A percentile compares a stretch with the other conserved stretches of the same genome.
Conservation (phyloP, 2,797 vertebrate genomes). For the Todus mexicanus region DNA sequence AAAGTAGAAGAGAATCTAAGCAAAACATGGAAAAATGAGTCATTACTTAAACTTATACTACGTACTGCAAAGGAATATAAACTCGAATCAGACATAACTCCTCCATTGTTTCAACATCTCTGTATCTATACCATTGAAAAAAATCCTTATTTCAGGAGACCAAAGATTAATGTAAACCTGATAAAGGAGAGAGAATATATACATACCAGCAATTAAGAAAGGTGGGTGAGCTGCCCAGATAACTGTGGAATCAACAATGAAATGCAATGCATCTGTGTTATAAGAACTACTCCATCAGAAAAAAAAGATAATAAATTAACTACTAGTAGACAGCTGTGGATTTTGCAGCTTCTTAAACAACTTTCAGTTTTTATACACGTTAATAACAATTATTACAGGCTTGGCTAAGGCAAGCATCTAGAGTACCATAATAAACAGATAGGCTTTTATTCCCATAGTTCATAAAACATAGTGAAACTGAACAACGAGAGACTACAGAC, state of each 20-base stretch:
- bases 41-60: not conserved
- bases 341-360: not conserved
- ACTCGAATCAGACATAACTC: not conserved
- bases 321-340: not conserved
- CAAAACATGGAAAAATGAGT: not conserved
- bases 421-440: not conserved
- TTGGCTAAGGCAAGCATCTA: slow-evolving; percentile 19
- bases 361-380: not conserved
- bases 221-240: not conserved
- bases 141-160: not conserved
- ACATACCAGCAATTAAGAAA: not conserved
- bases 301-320: not conserved
- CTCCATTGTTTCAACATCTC: not conserved
- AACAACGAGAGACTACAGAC: not conserved
- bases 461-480: slow-evolving; percentile 2
- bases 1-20: not conserved
- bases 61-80: not conserved
- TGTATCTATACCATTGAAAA: not conserved
- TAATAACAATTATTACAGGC: not conserved
- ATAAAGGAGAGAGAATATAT: not conserved
- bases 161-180: not conserved
- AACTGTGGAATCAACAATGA: not conserved
- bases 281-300: not conserved
- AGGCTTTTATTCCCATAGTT: not conserved
- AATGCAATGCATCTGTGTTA: not conserved